These are phyloP conservation scores for Invenusta paracnida DNA, from an alignment of 2,888 invertebrate genomes.

Conservation along the genomic window DNA sequence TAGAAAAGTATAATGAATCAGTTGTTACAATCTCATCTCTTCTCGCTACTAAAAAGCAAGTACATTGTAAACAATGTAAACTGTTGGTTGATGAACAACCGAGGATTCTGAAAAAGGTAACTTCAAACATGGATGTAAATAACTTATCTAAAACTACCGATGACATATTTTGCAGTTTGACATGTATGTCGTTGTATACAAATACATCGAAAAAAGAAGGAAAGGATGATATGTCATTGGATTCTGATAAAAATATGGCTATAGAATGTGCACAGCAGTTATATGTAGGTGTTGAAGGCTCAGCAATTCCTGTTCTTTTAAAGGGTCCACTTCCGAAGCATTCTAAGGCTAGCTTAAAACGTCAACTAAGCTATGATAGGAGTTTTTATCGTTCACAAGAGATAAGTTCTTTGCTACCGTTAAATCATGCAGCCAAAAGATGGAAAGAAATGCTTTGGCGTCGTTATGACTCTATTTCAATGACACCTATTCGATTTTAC, in stretches of 20 bases:
- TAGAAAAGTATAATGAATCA: background rate
- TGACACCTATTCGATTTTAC: background rate
- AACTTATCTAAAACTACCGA: background rate
- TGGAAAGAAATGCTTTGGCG: background rate
- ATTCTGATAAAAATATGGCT: background rate
- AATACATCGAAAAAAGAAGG: background rate
- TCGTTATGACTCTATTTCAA: slow-evolving; percentile 8
- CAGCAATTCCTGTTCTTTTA: background rate
- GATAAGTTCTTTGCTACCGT: background rate
- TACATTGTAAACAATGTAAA: background rate
- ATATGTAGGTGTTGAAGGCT: background rate
- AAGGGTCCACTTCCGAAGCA: slow-evolving; percentile 11
- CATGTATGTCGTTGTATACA: background rate
- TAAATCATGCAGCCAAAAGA: background rate
- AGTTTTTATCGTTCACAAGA: background rate
- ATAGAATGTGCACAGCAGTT: background rate
- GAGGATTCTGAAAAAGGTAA: background rate
- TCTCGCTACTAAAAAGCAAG: background rate
- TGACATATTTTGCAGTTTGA: slow-evolving; percentile 3
- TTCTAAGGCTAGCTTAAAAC: background rate
- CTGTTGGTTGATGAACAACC: background rate
- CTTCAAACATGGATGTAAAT: background rate
- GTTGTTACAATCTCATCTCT: background rate
- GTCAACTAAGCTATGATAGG: background rate
- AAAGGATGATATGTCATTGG: background rate